phyloP scores from a whole-genome alignment of 2,113 vertebrate genomes.

The Lipophrys pholis region DNA sequence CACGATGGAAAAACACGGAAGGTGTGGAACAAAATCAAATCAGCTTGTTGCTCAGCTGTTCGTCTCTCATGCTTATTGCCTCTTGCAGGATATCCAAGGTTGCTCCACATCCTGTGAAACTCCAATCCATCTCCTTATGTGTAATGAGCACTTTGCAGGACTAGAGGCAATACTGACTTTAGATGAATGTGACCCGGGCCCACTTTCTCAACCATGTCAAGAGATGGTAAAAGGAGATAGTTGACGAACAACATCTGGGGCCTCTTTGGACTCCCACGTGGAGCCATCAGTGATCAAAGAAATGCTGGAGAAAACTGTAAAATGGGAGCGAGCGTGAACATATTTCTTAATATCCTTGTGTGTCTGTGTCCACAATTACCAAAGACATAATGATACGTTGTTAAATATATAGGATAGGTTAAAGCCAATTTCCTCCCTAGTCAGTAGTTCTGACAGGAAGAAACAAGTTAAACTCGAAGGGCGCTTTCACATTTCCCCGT shows the following conservation, averaged over 20 bases:
- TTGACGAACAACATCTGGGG: constrained; percentile 70
- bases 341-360: constrained; percentile 45
- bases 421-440: constrained; percentile 27
- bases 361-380: constrained; percentile 45
- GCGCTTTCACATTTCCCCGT: too few relatives aligned
- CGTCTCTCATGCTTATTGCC: constrained; percentile 67
- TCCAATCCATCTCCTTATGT: constrained; percentile 60
- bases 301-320: neutral
- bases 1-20: constrained; percentile 59
- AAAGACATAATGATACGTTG: constrained; percentile 32
- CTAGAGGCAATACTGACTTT: constrained; percentile 34
- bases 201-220: constrained; percentile 68
- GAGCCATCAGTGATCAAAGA: constrained; percentile 8
- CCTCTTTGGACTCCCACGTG: constrained; percentile 3
- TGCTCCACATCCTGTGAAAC: constrained; percentile 61
- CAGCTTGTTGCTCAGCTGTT: constrained; percentile 63
- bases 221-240: constrained; percentile 68
- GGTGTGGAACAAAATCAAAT: constrained; percentile 66
- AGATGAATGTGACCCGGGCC: constrained; percentile 37
- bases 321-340: constrained; percentile 26
- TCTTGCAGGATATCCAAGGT: constrained; percentile 51
- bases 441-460: constrained; percentile 42
- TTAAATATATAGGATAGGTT: constrained; percentile 15
- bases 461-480: constrained; percentile 48
- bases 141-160: constrained; percentile 45